These are phyloP conservation scores for Tholera decimalis DNA, from an alignment of 2,888 invertebrate species.

Conservation along the genomic window DNA sequence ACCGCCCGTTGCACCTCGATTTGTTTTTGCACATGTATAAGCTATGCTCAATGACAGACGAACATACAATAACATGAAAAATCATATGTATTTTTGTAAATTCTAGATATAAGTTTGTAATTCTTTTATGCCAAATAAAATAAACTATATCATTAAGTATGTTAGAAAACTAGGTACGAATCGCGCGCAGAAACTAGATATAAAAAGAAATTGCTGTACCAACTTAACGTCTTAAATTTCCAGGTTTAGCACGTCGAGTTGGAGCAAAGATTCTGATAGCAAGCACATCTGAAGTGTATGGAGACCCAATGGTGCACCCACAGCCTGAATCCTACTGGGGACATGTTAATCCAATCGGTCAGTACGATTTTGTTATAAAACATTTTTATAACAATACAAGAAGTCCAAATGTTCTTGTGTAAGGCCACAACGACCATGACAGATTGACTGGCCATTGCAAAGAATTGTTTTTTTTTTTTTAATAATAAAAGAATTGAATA, in stretches of 20 bases:
- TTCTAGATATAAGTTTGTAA: no score
- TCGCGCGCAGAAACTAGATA: no score
- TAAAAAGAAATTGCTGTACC: neutral
- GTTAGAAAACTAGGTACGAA: no score
- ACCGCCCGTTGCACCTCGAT: no score
- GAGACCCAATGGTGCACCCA: constrained; percentile 99
- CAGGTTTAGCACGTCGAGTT: constrained; percentile 97
- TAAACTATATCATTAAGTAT: no score
- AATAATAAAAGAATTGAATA: no score
- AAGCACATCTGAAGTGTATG: constrained; percentile 99
- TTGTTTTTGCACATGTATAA: no score
- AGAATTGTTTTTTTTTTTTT: no score
- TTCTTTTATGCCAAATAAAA: no score
- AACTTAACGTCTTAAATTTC: constrained; percentile 54
- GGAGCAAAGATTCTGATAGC: constrained; percentile 98
- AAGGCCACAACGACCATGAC: neutral
- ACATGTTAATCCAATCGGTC: constrained; percentile 99
- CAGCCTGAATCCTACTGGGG: constrained; percentile 99
- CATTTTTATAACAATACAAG: neutral
- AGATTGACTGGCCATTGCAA: neutral
- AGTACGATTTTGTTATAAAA: constrained; percentile 50
- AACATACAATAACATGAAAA: no score
- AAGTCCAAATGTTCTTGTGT: neutral
- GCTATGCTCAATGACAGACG: no score
- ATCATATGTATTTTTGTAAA: no score